A percentile compares a stretch with the other conserved stretches of the same genome.
Conservation (phyloP, 2,797 vertebrate genomes). For the Fistularia commersonii region DNA sequence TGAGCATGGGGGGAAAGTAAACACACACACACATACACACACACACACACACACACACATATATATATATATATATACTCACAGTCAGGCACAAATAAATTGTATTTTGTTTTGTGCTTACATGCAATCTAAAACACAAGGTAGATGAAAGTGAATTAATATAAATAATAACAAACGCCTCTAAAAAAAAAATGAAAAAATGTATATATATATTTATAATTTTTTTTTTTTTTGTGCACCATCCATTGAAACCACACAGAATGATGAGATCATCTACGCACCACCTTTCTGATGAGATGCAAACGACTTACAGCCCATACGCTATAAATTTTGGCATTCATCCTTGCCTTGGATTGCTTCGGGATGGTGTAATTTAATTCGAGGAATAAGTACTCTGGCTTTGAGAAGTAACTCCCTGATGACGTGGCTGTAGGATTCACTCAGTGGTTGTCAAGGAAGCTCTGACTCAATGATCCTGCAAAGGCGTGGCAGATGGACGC, state of each 20-base stretch:
- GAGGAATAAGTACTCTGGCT: too few species aligned
- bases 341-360: neutral
- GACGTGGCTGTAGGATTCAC: slow-evolving; percentile 5
- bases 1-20: slow-evolving; percentile 35
- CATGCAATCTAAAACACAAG: slow-evolving; percentile 11
- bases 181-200: too few species aligned
- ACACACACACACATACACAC: slow-evolving; percentile 16
- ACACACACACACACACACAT: slow-evolving; percentile 8
- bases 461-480: slow-evolving; percentile 22
- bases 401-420: slow-evolving; percentile 4
- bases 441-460: slow-evolving; percentile 14
- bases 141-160: neutral
- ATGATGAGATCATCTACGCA: too few species aligned
- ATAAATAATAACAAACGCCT: too few species aligned
- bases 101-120: slow-evolving; percentile 8
- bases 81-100: too few species aligned
- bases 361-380: too few species aligned
- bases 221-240: too few species aligned
- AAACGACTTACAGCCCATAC: too few species aligned
- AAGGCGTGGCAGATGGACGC: slow-evolving; percentile 23
- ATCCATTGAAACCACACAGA: too few species aligned
- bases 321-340: too few species aligned
- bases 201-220: too few species aligned
- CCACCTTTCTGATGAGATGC: too few species aligned
- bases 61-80: neutral